Base-by-base conservation (phyloP, 2,888 invertebrate genomes). In the Tetrapedia diversipes region DNA sequence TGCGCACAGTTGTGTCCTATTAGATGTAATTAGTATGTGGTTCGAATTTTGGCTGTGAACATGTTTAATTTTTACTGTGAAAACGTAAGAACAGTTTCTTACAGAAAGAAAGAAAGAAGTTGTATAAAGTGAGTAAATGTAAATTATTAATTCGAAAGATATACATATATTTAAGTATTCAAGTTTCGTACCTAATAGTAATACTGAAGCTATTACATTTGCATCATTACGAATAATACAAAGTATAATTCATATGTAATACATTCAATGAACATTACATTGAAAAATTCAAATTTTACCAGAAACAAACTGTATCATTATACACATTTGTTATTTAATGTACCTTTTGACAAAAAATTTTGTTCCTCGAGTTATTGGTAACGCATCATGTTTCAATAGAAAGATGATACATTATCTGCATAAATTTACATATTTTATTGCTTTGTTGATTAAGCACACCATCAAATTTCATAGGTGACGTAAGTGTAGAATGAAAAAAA, bases 371-470 rank as follows among this genome's bases (percentile, higher is more conserved):
- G n/a, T 51, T 11, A 49, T 49, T 29, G 29, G 54, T 34, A 19
- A 10, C 19, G 34, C 32, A 16, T 14, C 0, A 22, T 24, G 29
- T 65, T 43, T n/a, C n/a, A n/a, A n/a, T 37, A 14, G 10, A 39
- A 51, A 22, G 63, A 24, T 14, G 16, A 19, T 14, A n/a, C 45
- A n/a, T 16, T 10, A 47, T 22, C 16, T 27, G 47, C 41, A 63
- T 63, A 63, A 74, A 76, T 77, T 68, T 67, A 6, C 74, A 74
- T 63, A 51, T n/a, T 39, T 73, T 61, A 74, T 63, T 43, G 39
- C 4, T 57, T 22, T 11, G 32, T 57, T 34, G 56, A 45, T 73
- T 73, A 67, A 51, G 14, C 11, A 34, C 29, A 57, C 43, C 61
- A 16, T 51, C 49, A 32, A 77, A 74, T 74, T 54, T 77, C 51